A percentile compares a stretch with the other conserved stretches of the same genome.
Conservation (phyloP, 1,140 invertebrate species). For the Tetramorium alpestre region DNA sequence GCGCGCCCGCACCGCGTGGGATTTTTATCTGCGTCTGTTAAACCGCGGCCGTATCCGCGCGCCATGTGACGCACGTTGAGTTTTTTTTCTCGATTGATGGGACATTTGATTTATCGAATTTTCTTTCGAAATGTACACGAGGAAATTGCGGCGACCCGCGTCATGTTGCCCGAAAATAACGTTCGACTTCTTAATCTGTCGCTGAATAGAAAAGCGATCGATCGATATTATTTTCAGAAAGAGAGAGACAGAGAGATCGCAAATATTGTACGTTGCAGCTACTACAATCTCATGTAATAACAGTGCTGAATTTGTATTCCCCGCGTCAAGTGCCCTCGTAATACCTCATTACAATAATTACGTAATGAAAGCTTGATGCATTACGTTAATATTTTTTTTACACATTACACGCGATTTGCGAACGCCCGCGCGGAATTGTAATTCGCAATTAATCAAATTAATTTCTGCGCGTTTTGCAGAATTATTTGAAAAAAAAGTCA, state of each 20-base stretch:
- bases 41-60: not conserved
- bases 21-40: conserved; percentile 38
- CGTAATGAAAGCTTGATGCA: not conserved
- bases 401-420: not conserved
- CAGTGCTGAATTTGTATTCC: not conserved
- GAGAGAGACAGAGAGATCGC: not conserved
- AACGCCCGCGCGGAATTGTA: not conserved
- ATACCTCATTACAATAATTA: conserved; percentile 13
- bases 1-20: not conserved
- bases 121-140: not conserved
- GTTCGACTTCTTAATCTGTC: not conserved
- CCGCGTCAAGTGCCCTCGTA: not conserved
- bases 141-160: not conserved
- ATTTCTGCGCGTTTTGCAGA: not conserved
- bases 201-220: not conserved
- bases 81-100: not conserved
- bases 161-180: not conserved
- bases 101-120: conserved; percentile 5
- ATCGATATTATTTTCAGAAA: not conserved
- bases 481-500: not conserved
- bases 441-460: not conserved
- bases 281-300: not conserved
- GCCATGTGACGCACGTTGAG: conserved; percentile 11
- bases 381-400: not conserved
- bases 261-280: not conserved